A percentile compares a stretch with the other conserved stretches of the same genome.
phyloP scores from a whole-genome alignment of 2,888 invertebrate genomes.

The Bursaphelenchus okinawaensis region DNA sequence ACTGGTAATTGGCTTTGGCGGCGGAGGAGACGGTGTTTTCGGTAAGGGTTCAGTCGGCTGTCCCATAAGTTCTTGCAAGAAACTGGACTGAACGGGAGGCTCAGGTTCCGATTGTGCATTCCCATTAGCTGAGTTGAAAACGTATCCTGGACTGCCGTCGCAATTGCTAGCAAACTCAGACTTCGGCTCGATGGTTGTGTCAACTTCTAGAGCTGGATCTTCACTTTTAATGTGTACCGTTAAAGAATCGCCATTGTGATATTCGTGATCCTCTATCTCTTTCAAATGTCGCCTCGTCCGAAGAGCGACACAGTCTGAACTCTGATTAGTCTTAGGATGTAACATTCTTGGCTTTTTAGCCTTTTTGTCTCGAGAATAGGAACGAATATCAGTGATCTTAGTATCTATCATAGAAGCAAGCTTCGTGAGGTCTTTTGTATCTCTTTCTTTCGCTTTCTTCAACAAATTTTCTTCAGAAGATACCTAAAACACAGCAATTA shows the following conservation, averaged over 20 bases:
- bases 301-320: slow-evolving; percentile 4
- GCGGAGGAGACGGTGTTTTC: neutral
- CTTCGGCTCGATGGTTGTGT: neutral
- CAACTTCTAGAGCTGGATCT: neutral
- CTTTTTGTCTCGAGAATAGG: neutral
- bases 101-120: neutral
- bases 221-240: neutral
- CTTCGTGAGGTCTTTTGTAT: neutral
- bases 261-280: neutral
- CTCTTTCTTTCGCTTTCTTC: too few species aligned
- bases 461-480: too few species aligned
- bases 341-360: neutral
- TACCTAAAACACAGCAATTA: too few species aligned
- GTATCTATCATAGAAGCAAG: neutral
- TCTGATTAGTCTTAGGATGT: neutral
- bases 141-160: too few species aligned
- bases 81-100: neutral
- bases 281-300: slow-evolving; percentile 2
- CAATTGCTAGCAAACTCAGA: too few species aligned
- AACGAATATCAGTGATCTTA: neutral
- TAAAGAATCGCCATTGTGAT: neutral
- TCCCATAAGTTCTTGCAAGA: neutral
- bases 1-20: neutral
- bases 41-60: neutral
- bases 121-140: neutral